phyloP scores from a whole-genome alignment of 2,113 vertebrate species.

The Synchiropus splendidus region DNA sequence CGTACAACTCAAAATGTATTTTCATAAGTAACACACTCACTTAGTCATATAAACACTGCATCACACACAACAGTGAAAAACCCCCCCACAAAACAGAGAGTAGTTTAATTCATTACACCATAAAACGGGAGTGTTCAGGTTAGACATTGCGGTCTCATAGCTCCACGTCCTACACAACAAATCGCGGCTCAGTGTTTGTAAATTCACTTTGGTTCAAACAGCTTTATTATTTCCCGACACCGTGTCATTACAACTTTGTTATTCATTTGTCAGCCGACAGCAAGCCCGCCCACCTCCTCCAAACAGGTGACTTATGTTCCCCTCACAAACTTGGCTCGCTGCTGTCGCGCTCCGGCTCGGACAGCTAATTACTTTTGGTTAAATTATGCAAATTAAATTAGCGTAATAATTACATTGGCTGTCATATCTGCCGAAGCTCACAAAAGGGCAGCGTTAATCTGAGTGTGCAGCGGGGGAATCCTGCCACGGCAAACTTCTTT shows the following conservation, averaged over 20 bases:
- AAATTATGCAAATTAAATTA: slow-evolving; percentile 53
- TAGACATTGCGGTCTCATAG: no score
- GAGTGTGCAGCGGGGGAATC: slow-evolving; percentile 28
- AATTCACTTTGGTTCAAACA: no score
- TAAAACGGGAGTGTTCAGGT: no score
- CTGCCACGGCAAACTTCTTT: slow-evolving; percentile 30
- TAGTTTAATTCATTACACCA: no score
- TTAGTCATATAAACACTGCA: no score
- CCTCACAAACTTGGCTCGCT: slow-evolving; percentile 11
- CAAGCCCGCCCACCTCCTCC: not conserved
- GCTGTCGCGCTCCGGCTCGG: slow-evolving; percentile 10
- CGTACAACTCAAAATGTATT: no score
- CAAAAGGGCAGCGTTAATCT: slow-evolving; percentile 45
- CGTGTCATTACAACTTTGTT: not conserved
- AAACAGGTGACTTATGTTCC: slow-evolving; percentile 18
- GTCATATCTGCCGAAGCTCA: slow-evolving; percentile 44
- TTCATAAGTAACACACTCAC: no score
- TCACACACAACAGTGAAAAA: no score
- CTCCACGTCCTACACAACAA: not conserved
- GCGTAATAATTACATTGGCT: slow-evolving; percentile 49
- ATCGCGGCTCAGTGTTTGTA: no score
- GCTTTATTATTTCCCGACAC: no score
- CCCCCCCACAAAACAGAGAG: no score
- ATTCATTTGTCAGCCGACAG: not conserved
- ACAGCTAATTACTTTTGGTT: slow-evolving; percentile 39